Percentiles rank a stretch among this genome's conserved stretches.
These are phyloP conservation scores for Scleropages formosus DNA, from an alignment of 2,797 vertebrate species.

Conservation along the genomic window DNA sequence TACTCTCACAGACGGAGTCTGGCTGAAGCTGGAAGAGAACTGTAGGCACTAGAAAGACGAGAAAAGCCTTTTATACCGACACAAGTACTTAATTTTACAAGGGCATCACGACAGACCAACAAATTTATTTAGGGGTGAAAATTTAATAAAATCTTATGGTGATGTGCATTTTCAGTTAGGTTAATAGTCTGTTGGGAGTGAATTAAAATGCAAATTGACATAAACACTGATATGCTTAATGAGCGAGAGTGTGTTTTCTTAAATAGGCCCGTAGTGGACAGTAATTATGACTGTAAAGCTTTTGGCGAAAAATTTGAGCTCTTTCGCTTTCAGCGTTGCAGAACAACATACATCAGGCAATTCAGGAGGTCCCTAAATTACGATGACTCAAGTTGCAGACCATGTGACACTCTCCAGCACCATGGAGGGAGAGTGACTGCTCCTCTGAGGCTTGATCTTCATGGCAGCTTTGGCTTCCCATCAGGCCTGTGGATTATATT, in stretches of 20 bases:
- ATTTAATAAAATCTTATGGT: neutral
- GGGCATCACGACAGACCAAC: neutral
- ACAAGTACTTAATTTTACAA: neutral
- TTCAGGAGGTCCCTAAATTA: no score
- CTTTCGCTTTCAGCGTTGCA: constrained; percentile 11
- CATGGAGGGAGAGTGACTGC: no score
- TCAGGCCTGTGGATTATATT: no score
- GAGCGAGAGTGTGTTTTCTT: neutral
- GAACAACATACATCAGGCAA: neutral
- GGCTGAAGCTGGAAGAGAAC: constrained; percentile 7
- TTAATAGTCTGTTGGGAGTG: neutral
- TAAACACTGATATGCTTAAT: neutral
- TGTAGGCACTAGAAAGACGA: neutral
- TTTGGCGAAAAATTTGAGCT: neutral
- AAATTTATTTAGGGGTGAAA: neutral
- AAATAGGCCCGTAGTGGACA: neutral
- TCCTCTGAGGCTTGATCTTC: no score
- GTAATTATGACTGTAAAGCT: neutral
- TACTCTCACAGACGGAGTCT: neutral
- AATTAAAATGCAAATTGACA: neutral
- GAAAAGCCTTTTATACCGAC: neutral
- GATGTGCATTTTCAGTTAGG: neutral
- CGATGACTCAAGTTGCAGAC: neutral
- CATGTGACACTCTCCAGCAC: neutral
- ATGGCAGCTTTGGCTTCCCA: no score